Conservation (phyloP, 1,140 invertebrate genomes). For the Zaprionus kolodkinae region DNA sequence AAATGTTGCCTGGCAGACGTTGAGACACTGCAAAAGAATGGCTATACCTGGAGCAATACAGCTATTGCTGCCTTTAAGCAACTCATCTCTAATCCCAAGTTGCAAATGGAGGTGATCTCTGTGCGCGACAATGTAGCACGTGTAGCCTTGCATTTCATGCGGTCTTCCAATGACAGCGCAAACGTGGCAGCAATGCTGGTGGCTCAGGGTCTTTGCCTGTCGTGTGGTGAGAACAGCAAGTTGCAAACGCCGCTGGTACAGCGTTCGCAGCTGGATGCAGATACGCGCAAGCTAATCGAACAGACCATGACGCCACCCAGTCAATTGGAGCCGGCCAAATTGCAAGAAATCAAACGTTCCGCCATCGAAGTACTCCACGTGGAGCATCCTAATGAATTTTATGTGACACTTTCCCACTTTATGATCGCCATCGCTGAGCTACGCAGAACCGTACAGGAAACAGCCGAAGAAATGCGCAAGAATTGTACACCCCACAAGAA, state of each 20-base stretch:
- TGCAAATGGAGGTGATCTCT: constrained; percentile 50
- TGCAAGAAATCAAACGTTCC: constrained; percentile 14
- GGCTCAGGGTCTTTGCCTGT: constrained; percentile 47
- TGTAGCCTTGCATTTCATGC: constrained; percentile 54
- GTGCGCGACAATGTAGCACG: constrained; percentile 10
- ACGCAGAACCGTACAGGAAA: constrained; percentile 27
- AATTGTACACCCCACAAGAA: neutral
- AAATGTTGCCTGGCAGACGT: constrained; percentile 69
- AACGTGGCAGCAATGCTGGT: constrained; percentile 65
- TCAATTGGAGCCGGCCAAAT: neutral
- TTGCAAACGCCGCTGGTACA: neutral
- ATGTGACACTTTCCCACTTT: constrained; percentile 58
- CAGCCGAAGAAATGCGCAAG: constrained; percentile 7
- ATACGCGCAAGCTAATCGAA: constrained; percentile 37
- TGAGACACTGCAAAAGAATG: constrained; percentile 56
- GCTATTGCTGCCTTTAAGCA: constrained; percentile 55
- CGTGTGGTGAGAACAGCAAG: constrained; percentile 57
- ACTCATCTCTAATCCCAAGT: constrained; percentile 61
- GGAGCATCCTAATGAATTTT: constrained; percentile 68
- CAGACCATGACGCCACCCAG: constrained; percentile 2
- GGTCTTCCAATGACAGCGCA: constrained; percentile 26
- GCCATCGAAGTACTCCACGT: constrained; percentile 38
- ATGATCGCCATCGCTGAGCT: constrained; percentile 19
- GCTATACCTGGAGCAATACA: constrained; percentile 59
- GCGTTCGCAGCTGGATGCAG: constrained; percentile 4